phyloP scores from a whole-genome alignment of 2,888 invertebrate genomes.

The Dynastes grantii region DNA sequence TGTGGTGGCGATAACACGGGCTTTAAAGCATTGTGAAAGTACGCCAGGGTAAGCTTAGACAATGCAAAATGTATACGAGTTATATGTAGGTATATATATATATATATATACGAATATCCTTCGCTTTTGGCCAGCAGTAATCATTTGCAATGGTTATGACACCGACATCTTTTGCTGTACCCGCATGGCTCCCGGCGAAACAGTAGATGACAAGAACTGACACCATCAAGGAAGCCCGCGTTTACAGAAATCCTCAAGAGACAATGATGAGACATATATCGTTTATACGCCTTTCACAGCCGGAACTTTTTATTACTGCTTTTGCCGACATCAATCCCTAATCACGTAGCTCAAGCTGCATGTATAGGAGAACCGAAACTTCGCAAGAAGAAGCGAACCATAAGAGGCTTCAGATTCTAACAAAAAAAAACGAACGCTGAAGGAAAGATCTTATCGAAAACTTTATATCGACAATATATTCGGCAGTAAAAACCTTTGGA shows the following conservation, averaged over 20 bases:
- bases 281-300: slow-evolving; percentile 43
- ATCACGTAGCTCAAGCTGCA: slow-evolving; percentile 30
- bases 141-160: slow-evolving; percentile 56
- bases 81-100: slow-evolving; percentile 8
- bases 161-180: slow-evolving; percentile 56
- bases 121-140: slow-evolving; percentile 52
- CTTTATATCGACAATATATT: no score
- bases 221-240: slow-evolving; percentile 52
- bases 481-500: no score
- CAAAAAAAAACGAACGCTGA: slow-evolving; percentile 13
- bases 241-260: slow-evolving; percentile 48
- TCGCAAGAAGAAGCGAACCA: not conserved
- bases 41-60: slow-evolving; percentile 42
- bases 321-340: slow-evolving; percentile 46
- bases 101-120: not conserved
- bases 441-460: slow-evolving; percentile 4
- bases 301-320: slow-evolving; percentile 52
- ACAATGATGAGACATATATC: slow-evolving; percentile 48
- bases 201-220: slow-evolving; percentile 57
- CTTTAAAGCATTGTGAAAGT: slow-evolving; percentile 25
- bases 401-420: slow-evolving; percentile 3
- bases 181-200: slow-evolving; percentile 57
- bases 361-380: not conserved
- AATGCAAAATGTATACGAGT: slow-evolving; percentile 49
- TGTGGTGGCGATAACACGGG: slow-evolving; percentile 24